phyloP scores from a whole-genome alignment of 2,888 invertebrate species.

The Octonoba sinensis region DNA sequence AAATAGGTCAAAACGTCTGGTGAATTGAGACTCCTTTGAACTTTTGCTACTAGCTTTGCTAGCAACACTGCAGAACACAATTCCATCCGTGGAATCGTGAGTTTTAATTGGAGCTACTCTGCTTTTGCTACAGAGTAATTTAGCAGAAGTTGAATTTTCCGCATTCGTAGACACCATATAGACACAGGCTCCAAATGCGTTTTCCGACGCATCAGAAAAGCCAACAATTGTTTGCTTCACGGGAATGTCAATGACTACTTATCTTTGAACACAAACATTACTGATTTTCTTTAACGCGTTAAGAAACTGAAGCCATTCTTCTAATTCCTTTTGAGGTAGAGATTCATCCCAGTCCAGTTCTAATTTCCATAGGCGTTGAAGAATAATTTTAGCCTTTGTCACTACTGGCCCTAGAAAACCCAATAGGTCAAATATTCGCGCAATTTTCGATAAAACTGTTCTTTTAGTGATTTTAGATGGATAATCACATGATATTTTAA shows the following conservation, averaged over 20 bases:
- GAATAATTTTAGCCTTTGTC: too few relatives aligned
- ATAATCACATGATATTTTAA: too few relatives aligned
- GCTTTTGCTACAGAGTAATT: background rate
- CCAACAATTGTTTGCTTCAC: too few relatives aligned
- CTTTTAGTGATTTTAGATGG: background rate
- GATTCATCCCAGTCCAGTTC: too few relatives aligned
- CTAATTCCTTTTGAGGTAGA: too few relatives aligned
- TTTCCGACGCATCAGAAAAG: background rate
- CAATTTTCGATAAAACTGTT: background rate
- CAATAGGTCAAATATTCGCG: too few relatives aligned
- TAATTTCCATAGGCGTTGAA: too few relatives aligned
- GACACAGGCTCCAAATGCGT: background rate
- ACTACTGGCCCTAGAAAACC: too few relatives aligned
- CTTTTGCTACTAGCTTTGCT: background rate
- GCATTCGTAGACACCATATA: background rate
- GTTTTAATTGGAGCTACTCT: background rate
- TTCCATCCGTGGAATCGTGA: background rate
- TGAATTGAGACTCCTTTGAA: background rate
- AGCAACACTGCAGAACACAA: background rate
- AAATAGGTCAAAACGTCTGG: background rate
- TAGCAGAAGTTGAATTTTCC: background rate
- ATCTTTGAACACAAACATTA: too few relatives aligned
- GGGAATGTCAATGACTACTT: too few relatives aligned
- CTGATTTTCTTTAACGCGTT: too few relatives aligned
- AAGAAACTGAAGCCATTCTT: too few relatives aligned